These are phyloP conservation scores for Prostheceraeus crozeri DNA, from an alignment of 2,888 invertebrate genomes.

Conservation along the genomic window DNA sequence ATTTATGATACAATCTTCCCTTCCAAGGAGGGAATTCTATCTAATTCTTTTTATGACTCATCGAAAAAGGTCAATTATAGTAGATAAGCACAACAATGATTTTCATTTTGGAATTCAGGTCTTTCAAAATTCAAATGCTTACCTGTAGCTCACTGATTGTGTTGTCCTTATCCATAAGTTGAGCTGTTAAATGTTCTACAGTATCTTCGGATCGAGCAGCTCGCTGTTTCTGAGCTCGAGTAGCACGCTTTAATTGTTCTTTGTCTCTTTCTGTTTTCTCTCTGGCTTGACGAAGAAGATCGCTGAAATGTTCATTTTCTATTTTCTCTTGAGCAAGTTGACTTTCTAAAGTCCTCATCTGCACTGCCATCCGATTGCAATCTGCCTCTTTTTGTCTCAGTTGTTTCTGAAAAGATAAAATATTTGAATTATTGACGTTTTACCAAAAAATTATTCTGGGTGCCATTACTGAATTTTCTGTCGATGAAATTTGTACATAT, in stretches of 20 bases:
- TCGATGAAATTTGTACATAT: too few relatives aligned
- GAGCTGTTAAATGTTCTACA: not conserved
- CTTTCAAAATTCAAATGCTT: too few relatives aligned
- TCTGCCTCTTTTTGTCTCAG: constrained; percentile 53
- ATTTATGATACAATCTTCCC: too few relatives aligned
- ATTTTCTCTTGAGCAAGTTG: constrained; percentile 39
- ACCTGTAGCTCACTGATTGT: constrained; percentile 10
- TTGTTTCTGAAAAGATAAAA: constrained; percentile 55
- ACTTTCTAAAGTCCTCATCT: constrained; percentile 43
- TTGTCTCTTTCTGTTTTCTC: constrained; percentile 52
- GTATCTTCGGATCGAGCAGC: constrained; percentile 26
- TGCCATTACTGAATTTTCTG: too few relatives aligned
- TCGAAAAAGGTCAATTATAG: too few relatives aligned
- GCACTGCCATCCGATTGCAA: constrained; percentile 56
- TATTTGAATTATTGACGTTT: too few relatives aligned
- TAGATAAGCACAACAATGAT: too few relatives aligned
- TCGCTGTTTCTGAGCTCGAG: constrained; percentile 39
- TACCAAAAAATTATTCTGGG: too few relatives aligned
- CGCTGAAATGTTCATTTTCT: constrained; percentile 53
- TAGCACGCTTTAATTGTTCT: constrained; percentile 55
- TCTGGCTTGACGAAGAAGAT: constrained; percentile 48
- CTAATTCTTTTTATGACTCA: too few relatives aligned
- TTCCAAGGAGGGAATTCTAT: too few relatives aligned
- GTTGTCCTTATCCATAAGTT: constrained; percentile 15
- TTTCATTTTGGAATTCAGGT: too few relatives aligned